Percentiles rank a stretch among this genome's conserved stretches.
Evolutionary conservation across 2,797 vertebrate genomes (phyloP).

Genomic region (Malurus leucopterus): DNA sequence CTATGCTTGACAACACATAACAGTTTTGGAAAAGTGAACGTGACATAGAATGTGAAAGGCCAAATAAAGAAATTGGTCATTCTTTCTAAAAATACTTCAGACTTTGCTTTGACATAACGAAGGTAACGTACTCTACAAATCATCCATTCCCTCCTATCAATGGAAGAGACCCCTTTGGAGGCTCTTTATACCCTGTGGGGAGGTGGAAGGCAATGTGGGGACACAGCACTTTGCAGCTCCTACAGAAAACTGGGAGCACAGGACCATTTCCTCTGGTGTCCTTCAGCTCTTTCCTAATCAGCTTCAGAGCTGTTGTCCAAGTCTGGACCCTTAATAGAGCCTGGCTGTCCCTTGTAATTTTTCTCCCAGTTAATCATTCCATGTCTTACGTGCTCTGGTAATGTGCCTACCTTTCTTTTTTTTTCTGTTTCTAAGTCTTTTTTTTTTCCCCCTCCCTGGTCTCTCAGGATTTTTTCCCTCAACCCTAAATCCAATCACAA

Average conservation of each 20-base stretch:
- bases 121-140: background rate
- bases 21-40: background rate
- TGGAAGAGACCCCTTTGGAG: background rate
- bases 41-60: background rate
- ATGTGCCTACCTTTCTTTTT: background rate
- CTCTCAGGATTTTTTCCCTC: background rate
- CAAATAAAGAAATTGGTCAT: background rate
- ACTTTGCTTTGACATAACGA: background rate
- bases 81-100: background rate
- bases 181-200: background rate
- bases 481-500: background rate
- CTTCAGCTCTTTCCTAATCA: background rate
- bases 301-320: background rate
- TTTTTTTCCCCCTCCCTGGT: accelerated
- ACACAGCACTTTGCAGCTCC: background rate
- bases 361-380: background rate
- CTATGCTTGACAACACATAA: background rate
- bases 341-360: background rate
- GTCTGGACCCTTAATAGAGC: background rate
- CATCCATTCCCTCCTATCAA: background rate
- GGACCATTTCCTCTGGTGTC: background rate
- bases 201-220: background rate
- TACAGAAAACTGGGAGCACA: background rate
- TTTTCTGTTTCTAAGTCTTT: background rate
- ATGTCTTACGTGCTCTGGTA: background rate